Conservation (phyloP, 92 coral and sea anemone genomes). For the Siderastrea siderea region DNA sequence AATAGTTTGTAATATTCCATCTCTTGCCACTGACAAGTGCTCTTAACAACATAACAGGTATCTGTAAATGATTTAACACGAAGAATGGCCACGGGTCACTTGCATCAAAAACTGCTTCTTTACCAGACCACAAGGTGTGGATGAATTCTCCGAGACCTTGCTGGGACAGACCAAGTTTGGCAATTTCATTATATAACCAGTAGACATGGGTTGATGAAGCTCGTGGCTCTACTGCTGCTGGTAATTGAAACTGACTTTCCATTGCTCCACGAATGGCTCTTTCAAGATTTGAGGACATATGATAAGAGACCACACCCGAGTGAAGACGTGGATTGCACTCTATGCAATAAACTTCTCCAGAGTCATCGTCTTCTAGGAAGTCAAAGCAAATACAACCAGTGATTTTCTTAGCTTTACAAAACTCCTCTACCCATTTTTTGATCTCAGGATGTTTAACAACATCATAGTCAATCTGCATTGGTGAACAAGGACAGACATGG, state of each 20-base stretch:
- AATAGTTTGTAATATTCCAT: conserved; percentile 41
- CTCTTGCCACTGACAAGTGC: conserved; percentile 31
- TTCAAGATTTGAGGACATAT: conserved; percentile 52
- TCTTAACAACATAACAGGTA: conserved; percentile 36
- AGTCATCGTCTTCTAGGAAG: conserved; percentile 53
- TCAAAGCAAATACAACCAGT: conserved; percentile 59
- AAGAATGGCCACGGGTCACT: conserved; percentile 68
- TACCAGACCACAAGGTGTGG: conserved; percentile 28
- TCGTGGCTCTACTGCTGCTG: conserved; percentile 38
- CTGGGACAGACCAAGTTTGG: conserved; percentile 40
- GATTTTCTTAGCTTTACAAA: conserved; percentile 64
- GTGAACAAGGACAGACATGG: conserved; percentile 53
- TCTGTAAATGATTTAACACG: conserved; percentile 45
- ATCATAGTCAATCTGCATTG: conserved; percentile 64
- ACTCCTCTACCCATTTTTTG: conserved; percentile 48
- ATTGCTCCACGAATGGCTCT: conserved; percentile 51
- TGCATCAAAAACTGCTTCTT: conserved; percentile 64
- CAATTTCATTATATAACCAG: conserved; percentile 61
- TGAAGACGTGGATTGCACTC: conserved; percentile 78
- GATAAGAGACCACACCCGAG: conserved; percentile 40
- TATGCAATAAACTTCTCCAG: conserved; percentile 63
- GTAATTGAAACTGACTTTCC: conserved; percentile 36
- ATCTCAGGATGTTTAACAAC: conserved; percentile 40
- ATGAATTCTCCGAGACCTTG: conserved; percentile 47
- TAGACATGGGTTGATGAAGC: conserved; percentile 21